phyloP scores from a whole-genome alignment of 2,888 invertebrate species.

The Drosophila fulvimacula region DNA sequence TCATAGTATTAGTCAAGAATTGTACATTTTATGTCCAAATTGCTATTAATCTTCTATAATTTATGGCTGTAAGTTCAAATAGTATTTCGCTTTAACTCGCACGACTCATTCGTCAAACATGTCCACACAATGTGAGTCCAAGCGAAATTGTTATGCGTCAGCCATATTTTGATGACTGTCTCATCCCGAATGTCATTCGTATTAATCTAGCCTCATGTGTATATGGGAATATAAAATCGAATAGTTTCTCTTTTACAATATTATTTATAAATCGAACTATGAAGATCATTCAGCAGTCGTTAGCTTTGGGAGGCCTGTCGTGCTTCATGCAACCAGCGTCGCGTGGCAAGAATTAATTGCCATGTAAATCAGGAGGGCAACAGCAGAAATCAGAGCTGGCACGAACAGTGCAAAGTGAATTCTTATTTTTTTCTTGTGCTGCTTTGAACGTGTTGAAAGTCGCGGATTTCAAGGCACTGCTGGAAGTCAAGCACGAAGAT shows the following conservation, averaged over 20 bases:
- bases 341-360: conserved; percentile 74
- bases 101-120: background rate
- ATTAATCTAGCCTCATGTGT: background rate
- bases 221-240: background rate
- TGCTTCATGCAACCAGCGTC: conserved; percentile 50
- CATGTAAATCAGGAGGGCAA: conserved; percentile 53
- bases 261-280: background rate
- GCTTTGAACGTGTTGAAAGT: conserved; percentile 56
- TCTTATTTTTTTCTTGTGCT: background rate
- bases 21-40: background rate
- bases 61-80: background rate
- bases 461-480: conserved; percentile 15
- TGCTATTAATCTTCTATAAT: background rate
- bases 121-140: background rate
- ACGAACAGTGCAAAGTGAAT: conserved; percentile 59
- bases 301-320: background rate
- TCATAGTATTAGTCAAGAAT: no score
- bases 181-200: background rate
- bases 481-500: conserved; percentile 39
- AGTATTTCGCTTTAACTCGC: background rate
- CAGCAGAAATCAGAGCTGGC: conserved; percentile 37
- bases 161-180: background rate
- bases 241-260: background rate
- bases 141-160: background rate
- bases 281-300: conserved; percentile 39